These are phyloP conservation scores for Campoplex capitator DNA, from an alignment of 2,888 invertebrate species.

Conservation along the genomic window DNA sequence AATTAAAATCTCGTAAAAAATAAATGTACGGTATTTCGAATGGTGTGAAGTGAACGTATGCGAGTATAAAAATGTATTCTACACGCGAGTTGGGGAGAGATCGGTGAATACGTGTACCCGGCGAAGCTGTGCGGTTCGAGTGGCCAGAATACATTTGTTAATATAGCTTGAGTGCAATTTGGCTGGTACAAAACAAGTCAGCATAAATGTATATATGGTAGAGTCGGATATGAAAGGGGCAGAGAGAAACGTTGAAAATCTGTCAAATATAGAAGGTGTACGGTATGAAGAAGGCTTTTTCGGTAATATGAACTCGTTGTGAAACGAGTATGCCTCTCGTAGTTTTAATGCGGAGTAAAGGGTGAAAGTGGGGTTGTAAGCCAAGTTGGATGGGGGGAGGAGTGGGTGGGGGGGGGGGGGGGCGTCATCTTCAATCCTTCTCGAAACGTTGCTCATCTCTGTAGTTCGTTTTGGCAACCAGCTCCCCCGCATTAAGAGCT, in stretches of 20 bases:
- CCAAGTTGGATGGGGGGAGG: background rate
- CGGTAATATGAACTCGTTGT: slow-evolving; percentile 2
- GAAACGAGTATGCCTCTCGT: background rate
- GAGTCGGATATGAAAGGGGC: background rate
- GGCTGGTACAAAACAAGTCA: background rate
- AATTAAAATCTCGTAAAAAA: background rate
- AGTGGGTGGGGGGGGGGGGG: background rate
- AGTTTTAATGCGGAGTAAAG: background rate
- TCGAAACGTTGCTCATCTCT: background rate
- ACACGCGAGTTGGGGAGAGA: background rate
- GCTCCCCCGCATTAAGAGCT: background rate
- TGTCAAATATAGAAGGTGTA: background rate
- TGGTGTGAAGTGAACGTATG: too few species aligned
- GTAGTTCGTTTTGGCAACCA: background rate
- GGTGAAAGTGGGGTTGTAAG: background rate
- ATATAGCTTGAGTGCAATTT: slow-evolving; percentile 29
- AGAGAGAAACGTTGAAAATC: background rate
- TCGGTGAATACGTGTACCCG: background rate
- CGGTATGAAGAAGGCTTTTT: background rate
- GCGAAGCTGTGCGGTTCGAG: background rate
- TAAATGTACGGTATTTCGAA: background rate
- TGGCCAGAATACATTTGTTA: background rate
- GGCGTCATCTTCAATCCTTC: background rate
- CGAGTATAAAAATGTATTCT: background rate
- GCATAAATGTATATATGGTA: background rate